phyloP scores from a whole-genome alignment of 2,113 vertebrate genomes.

The Nerophis ophidion region DNA sequence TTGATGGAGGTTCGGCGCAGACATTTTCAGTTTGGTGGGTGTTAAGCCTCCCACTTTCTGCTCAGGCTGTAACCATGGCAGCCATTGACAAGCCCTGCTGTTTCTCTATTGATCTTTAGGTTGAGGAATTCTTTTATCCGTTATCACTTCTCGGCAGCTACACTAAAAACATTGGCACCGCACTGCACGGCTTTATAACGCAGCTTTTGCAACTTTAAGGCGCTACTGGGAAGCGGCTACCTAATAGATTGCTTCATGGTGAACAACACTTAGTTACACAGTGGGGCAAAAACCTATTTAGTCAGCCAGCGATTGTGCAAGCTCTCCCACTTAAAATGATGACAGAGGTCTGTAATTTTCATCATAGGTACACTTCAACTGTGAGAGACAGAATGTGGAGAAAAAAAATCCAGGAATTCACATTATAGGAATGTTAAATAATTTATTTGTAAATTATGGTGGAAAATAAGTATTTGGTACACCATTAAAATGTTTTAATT shows the following conservation, averaged over 20 bases:
- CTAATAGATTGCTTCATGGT: constrained; percentile 2
- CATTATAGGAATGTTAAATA: too few relatives aligned
- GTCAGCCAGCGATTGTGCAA: too few relatives aligned
- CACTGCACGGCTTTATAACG: constrained; percentile 27
- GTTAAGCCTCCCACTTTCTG: constrained; percentile 51
- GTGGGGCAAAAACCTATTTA: too few relatives aligned
- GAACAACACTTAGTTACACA: constrained; percentile 12
- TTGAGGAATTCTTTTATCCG: constrained; percentile 56
- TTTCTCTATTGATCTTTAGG: constrained; percentile 56
- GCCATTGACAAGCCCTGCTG: constrained; percentile 45
- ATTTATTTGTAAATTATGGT: too few relatives aligned
- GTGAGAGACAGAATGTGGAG: too few relatives aligned
- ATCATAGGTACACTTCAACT: too few relatives aligned
- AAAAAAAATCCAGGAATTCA: too few relatives aligned
- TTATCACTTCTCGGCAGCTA: constrained; percentile 53
- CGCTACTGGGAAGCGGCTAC: constrained; percentile 8
- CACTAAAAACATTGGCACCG: constrained; percentile 27
- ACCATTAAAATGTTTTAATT: too few relatives aligned
- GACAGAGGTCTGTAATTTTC: too few relatives aligned
- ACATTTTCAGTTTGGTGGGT: constrained; percentile 89
- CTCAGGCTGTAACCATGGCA: constrained; percentile 61
- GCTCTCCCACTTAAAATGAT: too few relatives aligned
- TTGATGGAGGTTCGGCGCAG: constrained; percentile 90
- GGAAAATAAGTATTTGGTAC: too few relatives aligned
- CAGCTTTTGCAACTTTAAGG: constrained; percentile 18